Evolutionary conservation across 2,888 invertebrate genomes (phyloP), one percentile per base, ranked within the genome.

Genomic region (Dendrolimus houi): DNA sequence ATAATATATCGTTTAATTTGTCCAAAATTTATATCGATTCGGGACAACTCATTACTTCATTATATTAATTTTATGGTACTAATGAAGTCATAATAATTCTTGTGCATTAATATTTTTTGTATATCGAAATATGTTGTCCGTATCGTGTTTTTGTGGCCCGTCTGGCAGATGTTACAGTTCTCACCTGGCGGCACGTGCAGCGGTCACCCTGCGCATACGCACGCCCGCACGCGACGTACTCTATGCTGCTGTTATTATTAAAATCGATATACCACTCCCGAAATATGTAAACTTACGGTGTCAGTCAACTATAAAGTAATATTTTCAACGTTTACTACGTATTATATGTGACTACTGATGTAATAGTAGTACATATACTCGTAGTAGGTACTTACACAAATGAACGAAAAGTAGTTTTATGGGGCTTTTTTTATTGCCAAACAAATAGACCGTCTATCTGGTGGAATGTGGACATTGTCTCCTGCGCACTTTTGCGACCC

Each of bases 141-240:
- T 55, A 41, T 41, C 53, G n/a, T 53, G 14, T 9, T 47, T 47
- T 47, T 47, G 47, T 47, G 53, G 52, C 53, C 54, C 41, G 54
- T 56, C 13, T 75, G 75, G 81, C 87, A 88, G 87, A 86, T 88
- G 87, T 75, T 77, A 68, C 67, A 64, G 64, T 67, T 72, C 81
- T 82, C 87, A 87, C 87, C 87, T 87, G 87, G 87, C 76, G 29
- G 29, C 29, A 29, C 29, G 75, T 58, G 57, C 58, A 52, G 65
- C 63, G 65, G 56, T 60, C 65, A 63, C 67, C 62, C 66, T 69
- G 70, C 74, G 74, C 78, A 65, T 63, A 72, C 71, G 73, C 72
- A 64, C 68, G 69, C 67, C 71, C 78, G 78, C 78, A 75, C 79
- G 75, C 71, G 75, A 70, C 66, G 67, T 58, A 54, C 52, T 52